Percentiles rank a stretch among this genome's conserved stretches.
Conservation (phyloP, 2,113 vertebrate species). For the Menura novaehollandiae region DNA sequence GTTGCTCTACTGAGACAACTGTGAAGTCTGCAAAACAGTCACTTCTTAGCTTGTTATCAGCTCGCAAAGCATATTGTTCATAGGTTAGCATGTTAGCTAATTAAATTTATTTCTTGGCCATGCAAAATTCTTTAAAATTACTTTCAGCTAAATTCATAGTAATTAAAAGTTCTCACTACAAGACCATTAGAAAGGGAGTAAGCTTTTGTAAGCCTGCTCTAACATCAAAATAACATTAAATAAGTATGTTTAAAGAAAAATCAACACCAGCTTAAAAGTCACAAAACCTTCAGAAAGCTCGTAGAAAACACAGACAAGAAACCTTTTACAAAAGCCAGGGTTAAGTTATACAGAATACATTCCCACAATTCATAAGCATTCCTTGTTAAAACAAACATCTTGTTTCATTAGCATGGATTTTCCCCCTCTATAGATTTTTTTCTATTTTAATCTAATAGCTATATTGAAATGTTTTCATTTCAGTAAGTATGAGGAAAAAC, state of each 20-base stretch:
- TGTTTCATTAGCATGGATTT: not conserved
- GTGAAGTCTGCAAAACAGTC: not conserved
- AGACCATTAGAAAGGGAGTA: not conserved
- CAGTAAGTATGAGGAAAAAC: not conserved
- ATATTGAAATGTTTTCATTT: not conserved
- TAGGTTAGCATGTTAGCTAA: not conserved
- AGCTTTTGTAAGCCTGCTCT: not conserved
- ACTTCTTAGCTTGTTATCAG: not conserved
- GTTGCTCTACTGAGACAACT: not conserved
- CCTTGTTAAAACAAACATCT: not conserved
- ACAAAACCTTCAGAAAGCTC: not conserved
- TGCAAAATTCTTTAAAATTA: not conserved
- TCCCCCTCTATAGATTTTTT: not conserved
- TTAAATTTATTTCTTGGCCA: not conserved
- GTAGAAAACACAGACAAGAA: not conserved
- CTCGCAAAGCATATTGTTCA: not conserved
- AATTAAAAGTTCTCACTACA: not conserved
- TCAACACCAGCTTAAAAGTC: not conserved
- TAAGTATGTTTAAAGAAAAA: not conserved
- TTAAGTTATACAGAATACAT: not conserved
- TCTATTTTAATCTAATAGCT: not conserved
- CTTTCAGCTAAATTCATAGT: not conserved
- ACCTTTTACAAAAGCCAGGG: not conserved
- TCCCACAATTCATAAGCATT: not conserved
- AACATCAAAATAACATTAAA: not conserved